A percentile compares a stretch with the other conserved stretches of the same genome.
Evolutionary conservation across 1,140 invertebrate species (phyloP).

Genomic region (Cotesia typhae): DNA sequence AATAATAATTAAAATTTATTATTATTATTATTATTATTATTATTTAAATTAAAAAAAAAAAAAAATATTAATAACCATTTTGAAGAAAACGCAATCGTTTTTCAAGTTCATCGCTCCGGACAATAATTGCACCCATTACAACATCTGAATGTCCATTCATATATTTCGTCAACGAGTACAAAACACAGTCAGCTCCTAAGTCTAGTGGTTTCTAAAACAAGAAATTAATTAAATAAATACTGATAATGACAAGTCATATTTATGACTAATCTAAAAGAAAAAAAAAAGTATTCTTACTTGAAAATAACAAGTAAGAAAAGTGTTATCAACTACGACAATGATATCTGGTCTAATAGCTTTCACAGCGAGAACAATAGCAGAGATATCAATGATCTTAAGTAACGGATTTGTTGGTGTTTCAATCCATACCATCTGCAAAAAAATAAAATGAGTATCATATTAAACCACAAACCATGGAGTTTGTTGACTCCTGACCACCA

Average conservation of each 20-base stretch:
- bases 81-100: constrained; percentile 85
- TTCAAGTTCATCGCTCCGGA: constrained; percentile 78
- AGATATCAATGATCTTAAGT: constrained; percentile 91
- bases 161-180: constrained; percentile 97
- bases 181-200: constrained; percentile 89
- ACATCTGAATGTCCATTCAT: constrained; percentile 99
- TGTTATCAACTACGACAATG: constrained; percentile 95
- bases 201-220: constrained; percentile 79
- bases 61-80: constrained; percentile 74
- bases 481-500: not conserved
- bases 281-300: constrained; percentile 69
- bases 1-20: too few species aligned
- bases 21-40: too few species aligned
- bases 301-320: constrained; percentile 95
- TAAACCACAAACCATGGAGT: constrained; percentile 32
- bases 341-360: constrained; percentile 72
- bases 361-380: constrained; percentile 74
- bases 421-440: constrained; percentile 89
- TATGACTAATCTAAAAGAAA: not conserved
- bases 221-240: constrained; percentile 12
- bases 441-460: constrained; percentile 30
- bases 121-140: constrained; percentile 91
- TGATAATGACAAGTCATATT: not conserved
- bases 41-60: not conserved
- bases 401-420: constrained; percentile 98